Base-by-base conservation (phyloP, 1,140 invertebrate species). In the Carposina sasakii region DNA sequence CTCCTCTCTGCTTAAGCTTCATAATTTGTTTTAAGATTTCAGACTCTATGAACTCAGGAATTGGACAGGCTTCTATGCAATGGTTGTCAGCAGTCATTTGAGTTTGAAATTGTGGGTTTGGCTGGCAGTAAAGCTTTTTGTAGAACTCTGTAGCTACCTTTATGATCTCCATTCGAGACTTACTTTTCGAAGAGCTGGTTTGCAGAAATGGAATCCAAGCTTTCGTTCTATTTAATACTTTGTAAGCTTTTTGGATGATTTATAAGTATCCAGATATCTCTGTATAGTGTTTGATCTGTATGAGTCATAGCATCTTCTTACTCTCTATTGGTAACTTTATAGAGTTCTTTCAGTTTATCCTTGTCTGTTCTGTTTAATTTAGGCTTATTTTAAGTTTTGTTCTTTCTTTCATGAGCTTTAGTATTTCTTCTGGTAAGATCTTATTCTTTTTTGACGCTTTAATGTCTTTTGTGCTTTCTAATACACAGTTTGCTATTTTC, bases 261-360 rank as follows among this genome's bases (percentile, higher is more conserved):
- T n/a, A n/a, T n/a, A n/a, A n/a, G n/a, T n/a, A n/a, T n/a, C n/a
- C n/a, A n/a, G n/a, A n/a, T n/a, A n/a, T n/a, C n/a, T n/a, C n/a
- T n/a, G n/a, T n/a, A n/a, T n/a, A n/a, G n/a, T n/a, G n/a, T n/a
- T n/a, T n/a, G n/a, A n/a, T n/a, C n/a, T n/a, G n/a, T n/a, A n/a
- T n/a, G 33, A 50, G 45, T 41, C 41, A n/a, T 63, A 34, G 55
- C 57, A 43, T 21, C 48, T 46, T 36, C 63, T 55, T 60, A 65
- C 59, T 63, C 48, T 54, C 54, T 65, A 31, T 64, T 62, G 0
- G 54, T 61, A 44, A 15, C 2, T 59, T 68, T 68, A 13, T 65
- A 65, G 1, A 68, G 33, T n/a, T n/a, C n/a, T n/a, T 12, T 33
- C n/a, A 60, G 19, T 8, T 57, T 54, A 54, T 60, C 41, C 50